These are phyloP conservation scores for Pseudomugil gertrudae DNA, from an alignment of 2,797 vertebrate genomes.

Conservation along the genomic window DNA sequence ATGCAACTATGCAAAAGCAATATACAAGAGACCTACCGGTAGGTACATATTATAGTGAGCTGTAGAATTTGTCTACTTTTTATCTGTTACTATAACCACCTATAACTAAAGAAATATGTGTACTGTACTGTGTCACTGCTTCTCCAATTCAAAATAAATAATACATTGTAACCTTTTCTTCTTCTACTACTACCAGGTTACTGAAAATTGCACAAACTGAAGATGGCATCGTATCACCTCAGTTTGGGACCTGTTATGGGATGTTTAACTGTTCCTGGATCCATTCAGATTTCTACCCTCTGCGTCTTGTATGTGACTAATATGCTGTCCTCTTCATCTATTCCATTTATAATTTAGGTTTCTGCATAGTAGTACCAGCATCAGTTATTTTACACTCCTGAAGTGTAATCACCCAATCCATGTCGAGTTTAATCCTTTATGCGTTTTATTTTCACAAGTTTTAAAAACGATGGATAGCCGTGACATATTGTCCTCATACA, in stretches of 20 bases:
- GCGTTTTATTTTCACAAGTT: constrained; percentile 9
- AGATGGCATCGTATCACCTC: constrained; percentile 23
- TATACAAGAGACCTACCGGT: background rate
- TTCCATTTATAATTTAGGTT: constrained; percentile 16
- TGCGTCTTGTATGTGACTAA: constrained; percentile 12
- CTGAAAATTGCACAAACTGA: constrained; percentile 83
- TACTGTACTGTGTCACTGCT: background rate
- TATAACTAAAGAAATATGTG: background rate
- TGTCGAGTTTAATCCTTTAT: constrained; percentile 1
- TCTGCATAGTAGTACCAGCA: constrained; percentile 7
- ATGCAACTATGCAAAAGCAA: background rate
- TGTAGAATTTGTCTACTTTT: too few species aligned
- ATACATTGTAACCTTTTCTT: constrained; percentile 12
- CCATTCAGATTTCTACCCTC: constrained; percentile 24
- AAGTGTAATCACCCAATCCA: constrained; percentile 6
- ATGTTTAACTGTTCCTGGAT: constrained; percentile 17
- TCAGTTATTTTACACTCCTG: constrained; percentile 6
- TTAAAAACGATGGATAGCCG: background rate
- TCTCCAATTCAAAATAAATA: background rate
- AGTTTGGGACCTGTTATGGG: constrained; percentile 20
- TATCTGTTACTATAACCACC: background rate
- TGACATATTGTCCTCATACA: constrained; percentile 33
- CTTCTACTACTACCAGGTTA: constrained; percentile 69
- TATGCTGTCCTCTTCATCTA: constrained; percentile 14
- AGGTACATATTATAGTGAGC: background rate